Conservation (phyloP, 2,113 vertebrate species). For the Siniperca chuatsi region DNA sequence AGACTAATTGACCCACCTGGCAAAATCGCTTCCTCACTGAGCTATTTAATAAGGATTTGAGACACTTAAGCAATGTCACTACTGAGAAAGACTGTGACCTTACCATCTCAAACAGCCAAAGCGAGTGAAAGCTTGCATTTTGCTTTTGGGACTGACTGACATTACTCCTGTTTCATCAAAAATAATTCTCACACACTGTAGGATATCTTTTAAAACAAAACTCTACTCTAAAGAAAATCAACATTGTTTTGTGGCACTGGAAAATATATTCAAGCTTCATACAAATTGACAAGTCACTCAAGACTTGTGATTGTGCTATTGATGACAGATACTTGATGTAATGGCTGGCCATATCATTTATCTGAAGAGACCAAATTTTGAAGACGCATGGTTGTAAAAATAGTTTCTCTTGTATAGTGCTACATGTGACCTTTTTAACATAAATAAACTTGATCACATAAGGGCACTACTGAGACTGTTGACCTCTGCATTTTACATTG, state of each 20-base stretch:
- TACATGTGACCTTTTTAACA: not conserved
- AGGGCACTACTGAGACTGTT: not conserved
- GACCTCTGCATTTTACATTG: not conserved
- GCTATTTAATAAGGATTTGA: conserved; percentile 22
- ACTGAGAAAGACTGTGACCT: not conserved
- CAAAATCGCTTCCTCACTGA: not conserved
- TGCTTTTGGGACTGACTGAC: not conserved
- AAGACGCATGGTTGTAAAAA: not conserved
- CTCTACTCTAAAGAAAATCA: too few species aligned
- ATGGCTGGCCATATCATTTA: too few species aligned
- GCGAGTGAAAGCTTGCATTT: too few species aligned
- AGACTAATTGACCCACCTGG: conserved; percentile 42
- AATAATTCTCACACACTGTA: not conserved
- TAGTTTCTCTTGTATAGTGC: not conserved
- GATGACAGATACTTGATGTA: too few species aligned
- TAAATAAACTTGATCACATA: not conserved
- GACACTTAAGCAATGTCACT: not conserved
- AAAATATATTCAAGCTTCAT: not conserved
- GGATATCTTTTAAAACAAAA: too few species aligned
- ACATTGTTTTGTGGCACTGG: not conserved
- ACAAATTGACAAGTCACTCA: not conserved
- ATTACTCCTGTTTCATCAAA: not conserved
- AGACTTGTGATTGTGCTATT: too few species aligned
- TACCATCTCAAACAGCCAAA: not conserved
- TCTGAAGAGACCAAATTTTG: too few species aligned